phyloP scores from a whole-genome alignment of 2,113 vertebrate genomes.

The Suricata suricatta region DNA sequence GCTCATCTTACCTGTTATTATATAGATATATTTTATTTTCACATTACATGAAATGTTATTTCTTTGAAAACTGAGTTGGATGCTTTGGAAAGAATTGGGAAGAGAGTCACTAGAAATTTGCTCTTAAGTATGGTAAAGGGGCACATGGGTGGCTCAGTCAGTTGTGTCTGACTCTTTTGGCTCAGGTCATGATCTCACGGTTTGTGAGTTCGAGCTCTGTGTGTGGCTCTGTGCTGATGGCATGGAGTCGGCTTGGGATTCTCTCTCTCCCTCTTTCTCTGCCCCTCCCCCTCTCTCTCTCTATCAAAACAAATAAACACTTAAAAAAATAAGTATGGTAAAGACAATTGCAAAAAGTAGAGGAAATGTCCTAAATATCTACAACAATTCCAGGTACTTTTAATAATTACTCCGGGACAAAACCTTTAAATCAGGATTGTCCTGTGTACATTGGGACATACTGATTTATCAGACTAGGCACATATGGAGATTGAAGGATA shows the following conservation, averaged over 20 bases:
- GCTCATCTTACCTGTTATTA: background rate
- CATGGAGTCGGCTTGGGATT: no score
- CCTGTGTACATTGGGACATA: background rate
- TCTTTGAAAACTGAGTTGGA: background rate
- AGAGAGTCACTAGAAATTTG: background rate
- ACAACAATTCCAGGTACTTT: background rate
- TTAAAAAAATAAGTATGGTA: background rate
- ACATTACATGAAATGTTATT: background rate
- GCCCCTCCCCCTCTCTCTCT: no score
- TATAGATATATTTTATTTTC: background rate
- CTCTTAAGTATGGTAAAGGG: background rate
- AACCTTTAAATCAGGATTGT: background rate
- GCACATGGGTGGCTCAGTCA: no score
- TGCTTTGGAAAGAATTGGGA: background rate
- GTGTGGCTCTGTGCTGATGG: no score
- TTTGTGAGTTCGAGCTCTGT: no score
- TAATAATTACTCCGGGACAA: background rate
- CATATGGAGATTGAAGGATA: background rate
- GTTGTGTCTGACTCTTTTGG: no score
- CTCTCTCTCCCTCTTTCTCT: no score
- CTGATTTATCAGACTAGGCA: background rate
- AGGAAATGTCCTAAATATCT: background rate
- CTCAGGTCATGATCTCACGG: no score
- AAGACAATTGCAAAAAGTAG: background rate
- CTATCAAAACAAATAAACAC: no score